Base-by-base conservation (phyloP, 2,113 vertebrate species). In the Alouatta palliata region DNA sequence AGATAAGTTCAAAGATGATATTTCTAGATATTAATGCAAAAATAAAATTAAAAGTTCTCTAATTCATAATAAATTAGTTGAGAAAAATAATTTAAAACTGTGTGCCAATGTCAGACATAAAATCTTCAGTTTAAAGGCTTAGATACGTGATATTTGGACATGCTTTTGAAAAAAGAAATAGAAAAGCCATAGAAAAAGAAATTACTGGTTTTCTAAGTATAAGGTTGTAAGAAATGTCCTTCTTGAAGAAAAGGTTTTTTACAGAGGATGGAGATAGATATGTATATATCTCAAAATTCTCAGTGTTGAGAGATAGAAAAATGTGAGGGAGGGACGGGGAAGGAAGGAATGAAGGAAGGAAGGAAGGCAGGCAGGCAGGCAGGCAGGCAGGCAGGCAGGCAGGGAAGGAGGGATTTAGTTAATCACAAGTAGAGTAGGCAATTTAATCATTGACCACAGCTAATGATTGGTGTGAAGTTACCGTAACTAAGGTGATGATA, bases 311-410 rank as follows among this genome's bases (percentile, higher is more conserved):
- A 70, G 17, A 43, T 23, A 20, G 49, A 52, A 16, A 52, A 16
- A 52, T 17, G 49, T 52, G 52, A 52, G 49, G 21, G 7, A 58
- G 8, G 77, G 8, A 71, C 4, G 10, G 9, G 5, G 58, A 12
- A 64, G 27, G 5, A 25, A 58, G 25, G 23, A 23, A 8, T 4
- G 58, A 27, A 5, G 25, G 10, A 61, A 2, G 9, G 23, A 27
- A 5, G 0, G 10, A 58, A 25, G 0, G 58, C 10, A 3, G 8
- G 21, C 0, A 3, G 20, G 54, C 8, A 56, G 20, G 54, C 2
- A 21, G 20, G 56, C 9, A 10, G 23, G 54, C 8, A 58, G 23
- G 23, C 3, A 11, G 56, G 25, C 4, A 2, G 58, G 58, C 4
- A 12, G 58, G 58, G 25, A 61, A 11, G 58, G 2, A 64, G 61